A percentile compares a stretch with the other conserved stretches of the same genome.
phyloP scores from a whole-genome alignment of 2,113 vertebrate genomes.

The Callopanchax toddi region DNA sequence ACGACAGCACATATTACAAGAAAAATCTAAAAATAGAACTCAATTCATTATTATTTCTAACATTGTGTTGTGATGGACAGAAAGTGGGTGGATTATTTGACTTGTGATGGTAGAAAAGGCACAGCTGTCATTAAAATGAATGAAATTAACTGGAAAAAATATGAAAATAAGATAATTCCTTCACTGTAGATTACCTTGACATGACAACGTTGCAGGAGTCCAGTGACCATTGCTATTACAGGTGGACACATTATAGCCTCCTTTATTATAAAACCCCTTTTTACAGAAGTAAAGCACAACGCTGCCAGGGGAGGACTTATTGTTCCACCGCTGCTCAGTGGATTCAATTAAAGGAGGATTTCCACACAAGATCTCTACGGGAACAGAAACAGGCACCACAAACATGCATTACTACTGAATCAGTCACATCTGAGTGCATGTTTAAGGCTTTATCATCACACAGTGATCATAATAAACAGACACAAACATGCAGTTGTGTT shows the following conservation, averaged over 20 bases:
- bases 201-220: constrained; percentile 54
- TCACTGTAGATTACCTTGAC: constrained; percentile 62
- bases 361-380: constrained; percentile 69
- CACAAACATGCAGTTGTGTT: too few species aligned
- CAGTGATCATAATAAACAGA: too few species aligned
- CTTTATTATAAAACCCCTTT: constrained; percentile 61
- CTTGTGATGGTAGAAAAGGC: too few species aligned
- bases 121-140: too few species aligned
- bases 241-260: constrained; percentile 47
- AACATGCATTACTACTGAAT: background rate
- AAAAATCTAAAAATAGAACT: too few species aligned
- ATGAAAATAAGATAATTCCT: too few species aligned
- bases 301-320: constrained; percentile 48
- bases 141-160: too few species aligned
- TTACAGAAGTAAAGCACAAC: constrained; percentile 64
- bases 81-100: background rate
- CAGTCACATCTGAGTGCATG: too few species aligned
- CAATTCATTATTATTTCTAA: too few species aligned
- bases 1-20: constrained; percentile 24
- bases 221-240: constrained; percentile 67
- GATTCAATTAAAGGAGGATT: constrained; percentile 52
- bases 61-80: too few species aligned
- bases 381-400: constrained; percentile 32
- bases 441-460: too few species aligned
- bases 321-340: constrained; percentile 57